Evolutionary conservation across 1,140 invertebrate genomes (phyloP), one percentile per base, ranked within the genome.

Genomic region (Euschistus heros): DNA sequence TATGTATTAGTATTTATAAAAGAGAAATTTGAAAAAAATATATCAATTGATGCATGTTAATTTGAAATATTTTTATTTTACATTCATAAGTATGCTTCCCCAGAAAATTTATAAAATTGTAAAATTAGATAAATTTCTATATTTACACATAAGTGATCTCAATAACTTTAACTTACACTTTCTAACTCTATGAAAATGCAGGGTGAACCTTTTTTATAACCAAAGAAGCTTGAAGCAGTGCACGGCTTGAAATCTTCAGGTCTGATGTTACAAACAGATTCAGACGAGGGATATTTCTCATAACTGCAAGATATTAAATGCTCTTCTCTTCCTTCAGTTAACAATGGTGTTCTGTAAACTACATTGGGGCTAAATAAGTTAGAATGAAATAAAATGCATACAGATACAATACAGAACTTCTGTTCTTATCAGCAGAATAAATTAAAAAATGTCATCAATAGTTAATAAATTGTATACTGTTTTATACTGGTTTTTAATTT

Each of bases 101-200:
- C n/a, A n/a, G n/a, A n/a, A n/a, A n/a, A n/a, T n/a, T n/a, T n/a
- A n/a, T n/a, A n/a, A n/a, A n/a, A n/a, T n/a, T n/a, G n/a, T 30
- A 30, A 30, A 30, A 30, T 30, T 5, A 30, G 8, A 30, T 30
- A 30, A 30, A 30, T 5, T 3, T 37, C 33, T 37, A 6, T 1
- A 37, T 37, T 37, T 6, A 37, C 33, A 37, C 33, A 37, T 37
- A 6, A n/a, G n/a, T n/a, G 1, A 37, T 37, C 8, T 10, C 33
- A 37, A 20, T 22, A 65, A 65, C 27, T 33, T 20, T 18, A 20
- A 72, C 73, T 79, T 74, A 89, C 86, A 77, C 80, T 86, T 72
- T 93, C 92, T 13, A 94, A 76, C 75, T 93, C 93, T 54, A 93
- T 80, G 72, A 92, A 86, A 69, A 93, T 76, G 75, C 91, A 93